Conservation (phyloP, 2,888 invertebrate species). For the Achlya flavicornis region DNA sequence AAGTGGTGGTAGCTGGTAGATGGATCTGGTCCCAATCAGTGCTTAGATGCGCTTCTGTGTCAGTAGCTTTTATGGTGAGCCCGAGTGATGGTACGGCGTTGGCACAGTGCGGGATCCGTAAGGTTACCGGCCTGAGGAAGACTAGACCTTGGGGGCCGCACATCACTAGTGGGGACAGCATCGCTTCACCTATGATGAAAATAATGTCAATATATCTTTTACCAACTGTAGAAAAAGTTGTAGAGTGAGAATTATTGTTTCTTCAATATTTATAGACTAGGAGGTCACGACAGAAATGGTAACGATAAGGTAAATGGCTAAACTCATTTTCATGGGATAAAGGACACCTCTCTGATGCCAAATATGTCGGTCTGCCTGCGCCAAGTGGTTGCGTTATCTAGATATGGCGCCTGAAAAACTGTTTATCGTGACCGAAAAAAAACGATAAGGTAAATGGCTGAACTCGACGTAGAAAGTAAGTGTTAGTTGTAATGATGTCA, state of each 20-base stretch:
- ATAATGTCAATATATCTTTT: conserved; percentile 21
- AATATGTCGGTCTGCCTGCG: too few species aligned
- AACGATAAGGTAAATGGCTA: too few species aligned
- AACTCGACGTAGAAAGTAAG: too few species aligned
- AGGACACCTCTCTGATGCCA: too few species aligned
- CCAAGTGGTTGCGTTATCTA: too few species aligned
- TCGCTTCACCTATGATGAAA: conserved; percentile 90
- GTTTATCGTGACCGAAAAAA: too few species aligned
- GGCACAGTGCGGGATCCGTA: conserved; percentile 94
- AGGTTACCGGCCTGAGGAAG: conserved; percentile 94
- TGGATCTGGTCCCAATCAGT: conserved; percentile 94
- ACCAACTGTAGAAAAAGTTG: conserved; percentile 21
- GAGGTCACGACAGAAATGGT: too few species aligned
- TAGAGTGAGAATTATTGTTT: neutral
- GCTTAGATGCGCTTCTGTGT: conserved; percentile 92
- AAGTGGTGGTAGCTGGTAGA: conserved; percentile 91
- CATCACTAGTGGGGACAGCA: conserved; percentile 97
- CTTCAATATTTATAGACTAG: neutral
- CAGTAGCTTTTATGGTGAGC: conserved; percentile 90
- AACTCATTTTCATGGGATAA: too few species aligned
- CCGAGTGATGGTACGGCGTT: conserved; percentile 90
- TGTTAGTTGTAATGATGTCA: too few species aligned
- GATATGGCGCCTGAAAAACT: too few species aligned
- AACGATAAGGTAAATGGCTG: too few species aligned
- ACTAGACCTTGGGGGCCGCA: conserved; percentile 97